Conservation (phyloP, 1,140 invertebrate genomes). For the Heliconius eleuchia region DNA sequence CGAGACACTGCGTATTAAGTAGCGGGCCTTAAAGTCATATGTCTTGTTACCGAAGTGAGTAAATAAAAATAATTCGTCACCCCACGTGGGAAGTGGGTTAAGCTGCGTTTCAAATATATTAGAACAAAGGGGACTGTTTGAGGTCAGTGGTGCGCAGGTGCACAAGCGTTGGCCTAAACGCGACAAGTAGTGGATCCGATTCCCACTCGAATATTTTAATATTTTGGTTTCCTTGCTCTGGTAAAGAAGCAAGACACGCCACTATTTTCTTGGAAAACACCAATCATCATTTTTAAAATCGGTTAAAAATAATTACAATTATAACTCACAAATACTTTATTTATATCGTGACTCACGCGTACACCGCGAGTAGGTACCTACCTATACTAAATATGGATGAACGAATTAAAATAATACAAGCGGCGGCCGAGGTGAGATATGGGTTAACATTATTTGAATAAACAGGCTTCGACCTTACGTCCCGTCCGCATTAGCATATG, state of each 20-base stretch:
- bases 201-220: too few relatives aligned
- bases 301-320: conserved; percentile 42
- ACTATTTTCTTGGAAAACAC: too few relatives aligned
- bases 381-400: conserved; percentile 68
- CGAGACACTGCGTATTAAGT: not conserved
- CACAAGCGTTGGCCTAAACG: too few relatives aligned
- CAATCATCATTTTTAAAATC: not conserved
- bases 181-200: too few relatives aligned
- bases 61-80: not conserved
- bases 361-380: conserved; percentile 1
- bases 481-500: conserved; percentile 55
- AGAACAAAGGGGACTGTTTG: too few relatives aligned
- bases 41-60: not conserved
- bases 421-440: conserved; percentile 57
- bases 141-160: too few relatives aligned
- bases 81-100: too few relatives aligned
- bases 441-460: conserved; percentile 64
- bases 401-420: conserved; percentile 73
- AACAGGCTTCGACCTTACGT: conserved; percentile 59
- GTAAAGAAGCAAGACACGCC: too few relatives aligned
- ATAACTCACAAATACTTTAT: conserved; percentile 30
- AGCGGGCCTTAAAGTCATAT: not conserved
- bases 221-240: too few relatives aligned
- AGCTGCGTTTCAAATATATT: too few relatives aligned
- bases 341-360: conserved; percentile 57